A percentile compares a stretch with the other conserved stretches of the same genome.
Conservation (phyloP, 2,888 invertebrate genomes). For the Pyralis farinalis region DNA sequence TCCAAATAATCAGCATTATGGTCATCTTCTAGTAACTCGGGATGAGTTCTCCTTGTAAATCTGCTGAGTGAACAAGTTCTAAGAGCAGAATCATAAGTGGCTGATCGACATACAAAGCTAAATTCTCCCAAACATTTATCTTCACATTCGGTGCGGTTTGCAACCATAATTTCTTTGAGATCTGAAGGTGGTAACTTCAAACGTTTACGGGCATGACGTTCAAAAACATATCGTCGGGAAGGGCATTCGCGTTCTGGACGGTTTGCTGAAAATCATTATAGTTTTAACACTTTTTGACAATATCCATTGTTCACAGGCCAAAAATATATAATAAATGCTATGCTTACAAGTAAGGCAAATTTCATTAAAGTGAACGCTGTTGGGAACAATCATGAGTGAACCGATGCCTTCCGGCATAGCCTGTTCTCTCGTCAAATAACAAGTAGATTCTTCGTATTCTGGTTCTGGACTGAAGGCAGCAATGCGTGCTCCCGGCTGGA, state of each 20-base stretch:
- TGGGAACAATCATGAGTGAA: conserved; percentile 92
- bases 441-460: conserved; percentile 93
- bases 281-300: background rate
- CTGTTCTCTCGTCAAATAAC: conserved; percentile 92
- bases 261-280: conserved; percentile 72
- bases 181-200: conserved; percentile 90
- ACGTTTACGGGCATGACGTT: conserved; percentile 92
- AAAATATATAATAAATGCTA: background rate
- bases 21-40: conserved; percentile 91
- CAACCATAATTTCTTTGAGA: conserved; percentile 91
- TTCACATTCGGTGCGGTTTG: conserved; percentile 94
- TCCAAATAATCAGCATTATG: conserved; percentile 94
- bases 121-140: conserved; percentile 94
- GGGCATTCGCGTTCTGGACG: conserved; percentile 94
- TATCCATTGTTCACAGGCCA: conserved; percentile 5
- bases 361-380: conserved; percentile 94
- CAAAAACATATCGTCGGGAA: conserved; percentile 93
- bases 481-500: conserved; percentile 92
- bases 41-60: conserved; percentile 92
- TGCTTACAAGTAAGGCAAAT: conserved; percentile 93
- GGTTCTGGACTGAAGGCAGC: conserved; percentile 90
- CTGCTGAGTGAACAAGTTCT: conserved; percentile 90
- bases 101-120: conserved; percentile 93
- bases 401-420: conserved; percentile 94
- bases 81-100: conserved; percentile 89